Percentiles rank a stretch among this genome's conserved stretches.
phyloP scores from a whole-genome alignment of 2,888 invertebrate genomes.

The Aporophyla nigra region DNA sequence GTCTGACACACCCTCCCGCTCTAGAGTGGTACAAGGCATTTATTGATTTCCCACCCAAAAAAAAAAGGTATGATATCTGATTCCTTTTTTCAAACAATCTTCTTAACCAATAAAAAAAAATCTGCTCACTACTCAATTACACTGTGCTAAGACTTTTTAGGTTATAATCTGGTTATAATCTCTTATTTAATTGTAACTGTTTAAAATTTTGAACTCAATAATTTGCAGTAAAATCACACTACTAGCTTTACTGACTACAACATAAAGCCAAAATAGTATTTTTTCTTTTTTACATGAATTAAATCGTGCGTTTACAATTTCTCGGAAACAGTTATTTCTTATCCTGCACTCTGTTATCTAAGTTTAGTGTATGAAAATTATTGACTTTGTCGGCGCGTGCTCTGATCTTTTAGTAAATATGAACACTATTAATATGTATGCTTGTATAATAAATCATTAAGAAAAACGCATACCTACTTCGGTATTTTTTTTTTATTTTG shows the following conservation, averaged over 20 bases:
- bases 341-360: constrained; percentile 54
- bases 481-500: not conserved
- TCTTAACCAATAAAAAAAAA: not conserved
- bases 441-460: constrained; percentile 33
- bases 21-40: too few relatives aligned
- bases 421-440: constrained; percentile 41
- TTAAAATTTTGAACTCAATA: too few relatives aligned
- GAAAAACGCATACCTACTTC: constrained; percentile 5
- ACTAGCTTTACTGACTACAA: not conserved
- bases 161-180: not conserved
- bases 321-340: constrained; percentile 11
- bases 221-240: not conserved
- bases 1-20: too few relatives aligned
- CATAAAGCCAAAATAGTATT: not conserved
- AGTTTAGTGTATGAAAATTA: constrained; percentile 57
- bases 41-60: too few relatives aligned
- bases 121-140: not conserved
- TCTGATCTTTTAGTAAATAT: constrained; percentile 70
- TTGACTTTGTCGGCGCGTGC: constrained; percentile 73
- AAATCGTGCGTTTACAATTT: not conserved
- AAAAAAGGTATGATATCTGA: too few relatives aligned
- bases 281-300: not conserved
- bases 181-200: too few relatives aligned
- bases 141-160: not conserved
- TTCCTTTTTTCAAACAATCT: not conserved